phyloP scores from a whole-genome alignment of 2,113 vertebrate genomes.

The Glaucomys volans region DNA sequence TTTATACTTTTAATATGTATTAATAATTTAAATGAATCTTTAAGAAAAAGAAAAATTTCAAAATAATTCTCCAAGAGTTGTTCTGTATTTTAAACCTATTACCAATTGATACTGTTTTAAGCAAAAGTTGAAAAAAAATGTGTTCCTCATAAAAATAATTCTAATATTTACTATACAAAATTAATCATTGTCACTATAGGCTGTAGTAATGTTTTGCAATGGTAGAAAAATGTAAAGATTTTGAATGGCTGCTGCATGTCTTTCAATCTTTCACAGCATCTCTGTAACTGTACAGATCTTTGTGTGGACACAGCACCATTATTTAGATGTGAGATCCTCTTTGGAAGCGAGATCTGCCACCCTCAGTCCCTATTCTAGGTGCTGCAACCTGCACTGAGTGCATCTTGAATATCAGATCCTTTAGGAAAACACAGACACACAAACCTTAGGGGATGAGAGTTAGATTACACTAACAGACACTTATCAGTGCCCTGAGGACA shows the following conservation, averaged over 20 bases:
- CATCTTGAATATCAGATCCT: not conserved
- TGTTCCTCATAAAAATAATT: conserved; percentile 2
- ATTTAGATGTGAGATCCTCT: not conserved
- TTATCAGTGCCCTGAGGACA: not conserved
- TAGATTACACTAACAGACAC: not conserved
- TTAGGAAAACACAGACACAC: not conserved
- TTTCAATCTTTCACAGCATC: not conserved
- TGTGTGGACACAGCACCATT: not conserved
- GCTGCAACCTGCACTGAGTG: not conserved
- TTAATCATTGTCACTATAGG: not conserved
- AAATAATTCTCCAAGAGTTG: not conserved
- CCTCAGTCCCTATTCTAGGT: not conserved
- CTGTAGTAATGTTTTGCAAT: not conserved
- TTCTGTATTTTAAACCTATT: not conserved
- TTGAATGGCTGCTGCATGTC: not conserved
- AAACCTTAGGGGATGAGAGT: not conserved
- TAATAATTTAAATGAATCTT: not conserved
- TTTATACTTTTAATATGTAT: not conserved
- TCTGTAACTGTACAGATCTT: not conserved
- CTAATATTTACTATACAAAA: not conserved
- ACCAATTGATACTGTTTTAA: not conserved
- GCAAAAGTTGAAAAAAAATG: not conserved
- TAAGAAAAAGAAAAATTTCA: not conserved
- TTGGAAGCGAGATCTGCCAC: not conserved
- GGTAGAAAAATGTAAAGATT: not conserved